Evolutionary conservation across 1,140 invertebrate species (phyloP).

Genomic region (Dinoponera quadriceps): DNA sequence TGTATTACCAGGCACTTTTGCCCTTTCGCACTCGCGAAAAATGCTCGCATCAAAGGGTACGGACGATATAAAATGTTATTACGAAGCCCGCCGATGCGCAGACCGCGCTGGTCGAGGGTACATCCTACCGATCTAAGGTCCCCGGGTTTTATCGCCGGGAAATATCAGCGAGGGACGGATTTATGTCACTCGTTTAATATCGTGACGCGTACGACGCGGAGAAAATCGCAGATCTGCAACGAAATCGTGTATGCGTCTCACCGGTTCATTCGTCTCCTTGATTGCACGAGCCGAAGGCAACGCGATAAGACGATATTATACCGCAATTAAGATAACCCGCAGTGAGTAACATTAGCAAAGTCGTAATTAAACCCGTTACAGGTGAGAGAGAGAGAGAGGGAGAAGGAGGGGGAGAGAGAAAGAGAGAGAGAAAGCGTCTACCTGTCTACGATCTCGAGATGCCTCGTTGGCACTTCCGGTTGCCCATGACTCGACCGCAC

Average conservation of each 20-base stretch:
- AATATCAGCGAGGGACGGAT: constrained; percentile 15
- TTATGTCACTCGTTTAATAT: neutral
- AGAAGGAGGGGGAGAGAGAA: neutral
- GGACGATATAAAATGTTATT: constrained; percentile 7
- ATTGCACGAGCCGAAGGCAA: constrained; percentile 52
- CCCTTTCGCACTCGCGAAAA: constrained; percentile 21
- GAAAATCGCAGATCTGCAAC: constrained; percentile 11
- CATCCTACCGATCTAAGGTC: too few relatives aligned
- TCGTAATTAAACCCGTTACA: constrained; percentile 57
- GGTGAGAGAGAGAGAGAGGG: neutral
- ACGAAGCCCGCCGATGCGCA: neutral
- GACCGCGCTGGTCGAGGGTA: constrained; percentile 5
- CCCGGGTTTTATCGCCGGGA: neutral
- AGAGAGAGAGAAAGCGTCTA: constrained; percentile 32
- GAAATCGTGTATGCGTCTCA: constrained; percentile 33
- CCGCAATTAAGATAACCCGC: constrained; percentile 65
- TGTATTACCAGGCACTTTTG: constrained; percentile 34
- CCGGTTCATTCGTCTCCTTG: constrained; percentile 49
- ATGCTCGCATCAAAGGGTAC: constrained; percentile 23
- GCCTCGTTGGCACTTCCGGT: constrained; percentile 51
- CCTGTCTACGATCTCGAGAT: constrained; percentile 22
- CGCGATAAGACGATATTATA: constrained; percentile 60
- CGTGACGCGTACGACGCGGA: constrained; percentile 3
- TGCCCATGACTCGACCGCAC: constrained; percentile 48
- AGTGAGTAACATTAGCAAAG: constrained; percentile 55